A percentile compares a stretch with the other conserved stretches of the same genome.
These are phyloP conservation scores for Drosophila recens DNA, from an alignment of 2,888 invertebrate species.

Conservation along the genomic window DNA sequence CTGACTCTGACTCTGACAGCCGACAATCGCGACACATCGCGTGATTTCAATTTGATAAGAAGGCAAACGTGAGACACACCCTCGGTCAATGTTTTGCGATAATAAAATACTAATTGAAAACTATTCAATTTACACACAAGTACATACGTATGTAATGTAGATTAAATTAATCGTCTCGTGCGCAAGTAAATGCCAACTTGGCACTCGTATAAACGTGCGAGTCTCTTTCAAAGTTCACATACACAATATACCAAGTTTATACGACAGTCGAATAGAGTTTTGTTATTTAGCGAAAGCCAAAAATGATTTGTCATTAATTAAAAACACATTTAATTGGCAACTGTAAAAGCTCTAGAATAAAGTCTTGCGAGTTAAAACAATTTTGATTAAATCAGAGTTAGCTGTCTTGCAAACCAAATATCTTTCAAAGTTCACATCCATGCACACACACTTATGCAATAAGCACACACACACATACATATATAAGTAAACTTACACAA, in stretches of 20 bases:
- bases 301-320: neutral
- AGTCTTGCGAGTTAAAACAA: neutral
- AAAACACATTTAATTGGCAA: neutral
- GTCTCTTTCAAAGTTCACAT: conserved; percentile 12
- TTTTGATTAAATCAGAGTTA: too few relatives aligned
- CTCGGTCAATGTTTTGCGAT: conserved; percentile 46
- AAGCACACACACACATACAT: neutral
- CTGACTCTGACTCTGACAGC: conserved; percentile 33
- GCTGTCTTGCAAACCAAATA: conserved; percentile 31
- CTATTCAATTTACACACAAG: conserved; percentile 12
- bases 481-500: conserved; percentile 14
- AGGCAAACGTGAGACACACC: conserved; percentile 72
- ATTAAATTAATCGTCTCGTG: conserved; percentile 48
- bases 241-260: neutral
- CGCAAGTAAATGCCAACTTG: conserved; percentile 46
- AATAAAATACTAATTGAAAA: conserved; percentile 16
- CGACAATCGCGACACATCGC: conserved; percentile 37
- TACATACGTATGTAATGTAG: conserved; percentile 1
- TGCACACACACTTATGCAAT: conserved; percentile 1
- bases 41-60: conserved; percentile 67
- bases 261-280: neutral
- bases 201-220: conserved; percentile 50
- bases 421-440: conserved; percentile 11
- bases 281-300: too few relatives aligned
- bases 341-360: too few relatives aligned